Conservation (phyloP, 2,888 invertebrate genomes). For the Pedicia rivosa region DNA sequence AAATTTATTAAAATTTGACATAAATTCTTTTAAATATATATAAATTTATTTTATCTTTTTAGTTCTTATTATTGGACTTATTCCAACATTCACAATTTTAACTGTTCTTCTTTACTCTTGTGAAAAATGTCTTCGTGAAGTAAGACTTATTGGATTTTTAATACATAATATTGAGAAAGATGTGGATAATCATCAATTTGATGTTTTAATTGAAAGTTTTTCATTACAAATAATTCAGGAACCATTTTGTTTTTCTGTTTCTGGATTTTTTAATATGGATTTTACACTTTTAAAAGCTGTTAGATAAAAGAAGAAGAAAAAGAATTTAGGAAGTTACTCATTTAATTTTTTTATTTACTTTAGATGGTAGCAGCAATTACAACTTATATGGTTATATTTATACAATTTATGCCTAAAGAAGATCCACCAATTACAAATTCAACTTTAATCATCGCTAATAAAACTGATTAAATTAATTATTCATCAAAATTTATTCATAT, state of each 20-base stretch:
- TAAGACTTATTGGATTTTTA: constrained; percentile 4
- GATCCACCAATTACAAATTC: no score
- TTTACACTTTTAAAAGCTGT: constrained; percentile 12
- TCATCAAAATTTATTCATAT: no score
- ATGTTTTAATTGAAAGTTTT: constrained; percentile 11
- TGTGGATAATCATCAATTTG: constrained; percentile 3
- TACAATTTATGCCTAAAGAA: constrained; percentile 13
- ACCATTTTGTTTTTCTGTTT: constrained; percentile 11
- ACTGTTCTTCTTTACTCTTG: constrained; percentile 4
- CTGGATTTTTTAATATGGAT: constrained; percentile 14
- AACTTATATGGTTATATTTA: constrained; percentile 14
- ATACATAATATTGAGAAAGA: constrained; percentile 7
- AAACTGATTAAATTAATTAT: no score
- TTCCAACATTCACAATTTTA: constrained; percentile 4
- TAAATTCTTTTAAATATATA: not conserved
- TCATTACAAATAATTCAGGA: constrained; percentile 13
- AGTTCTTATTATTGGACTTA: not conserved
- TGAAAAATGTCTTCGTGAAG: constrained; percentile 4
- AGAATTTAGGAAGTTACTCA: not conserved
- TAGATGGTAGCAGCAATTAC: constrained; percentile 14
- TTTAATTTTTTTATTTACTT: constrained; percentile 1
- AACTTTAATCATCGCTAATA: no score
- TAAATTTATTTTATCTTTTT: not conserved
- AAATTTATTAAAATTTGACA: no score
- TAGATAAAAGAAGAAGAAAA: not conserved